A percentile compares a stretch with the other conserved stretches of the same genome.
These are phyloP conservation scores for Oncorhynchus nerka DNA, from an alignment of 2,113 vertebrate genomes.

Conservation along the genomic window DNA sequence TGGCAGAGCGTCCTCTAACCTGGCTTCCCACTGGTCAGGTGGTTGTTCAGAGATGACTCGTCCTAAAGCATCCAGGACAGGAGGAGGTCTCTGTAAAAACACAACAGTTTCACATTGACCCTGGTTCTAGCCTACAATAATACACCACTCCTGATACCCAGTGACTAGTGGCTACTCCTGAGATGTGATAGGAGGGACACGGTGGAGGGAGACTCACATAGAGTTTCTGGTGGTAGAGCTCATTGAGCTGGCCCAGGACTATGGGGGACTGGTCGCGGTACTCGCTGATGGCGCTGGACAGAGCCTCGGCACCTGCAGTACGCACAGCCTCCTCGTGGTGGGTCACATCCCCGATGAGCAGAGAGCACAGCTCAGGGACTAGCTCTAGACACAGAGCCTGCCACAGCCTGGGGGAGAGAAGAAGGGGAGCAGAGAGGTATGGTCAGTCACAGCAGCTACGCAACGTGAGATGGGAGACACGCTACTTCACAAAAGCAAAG, in stretches of 20 bases:
- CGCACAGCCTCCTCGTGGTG: constrained; percentile 89
- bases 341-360: constrained; percentile 92
- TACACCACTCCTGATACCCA: not conserved
- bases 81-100: constrained; percentile 85
- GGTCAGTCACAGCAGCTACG: not conserved
- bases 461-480: not conserved
- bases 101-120: not conserved
- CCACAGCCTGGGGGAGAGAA: constrained; percentile 79
- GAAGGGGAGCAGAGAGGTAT: not conserved
- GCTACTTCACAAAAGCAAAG: not conserved
- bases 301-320: constrained; percentile 86
- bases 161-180: not conserved
- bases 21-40: constrained; percentile 97
- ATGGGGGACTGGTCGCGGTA: constrained; percentile 83
- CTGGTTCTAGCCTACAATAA: not conserved
- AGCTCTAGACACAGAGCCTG: constrained; percentile 84
- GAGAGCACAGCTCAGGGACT: constrained; percentile 87
- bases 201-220: constrained; percentile 79
- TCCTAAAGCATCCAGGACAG: constrained; percentile 92
- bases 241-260: constrained; percentile 86
- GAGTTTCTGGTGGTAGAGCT: constrained; percentile 95
- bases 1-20: constrained; percentile 68
- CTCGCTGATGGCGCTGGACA: constrained; percentile 85
- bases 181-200: not conserved
- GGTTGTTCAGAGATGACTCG: constrained; percentile 95